phyloP scores from a whole-genome alignment of 2,113 vertebrate genomes.

The Marmota monax region DNA sequence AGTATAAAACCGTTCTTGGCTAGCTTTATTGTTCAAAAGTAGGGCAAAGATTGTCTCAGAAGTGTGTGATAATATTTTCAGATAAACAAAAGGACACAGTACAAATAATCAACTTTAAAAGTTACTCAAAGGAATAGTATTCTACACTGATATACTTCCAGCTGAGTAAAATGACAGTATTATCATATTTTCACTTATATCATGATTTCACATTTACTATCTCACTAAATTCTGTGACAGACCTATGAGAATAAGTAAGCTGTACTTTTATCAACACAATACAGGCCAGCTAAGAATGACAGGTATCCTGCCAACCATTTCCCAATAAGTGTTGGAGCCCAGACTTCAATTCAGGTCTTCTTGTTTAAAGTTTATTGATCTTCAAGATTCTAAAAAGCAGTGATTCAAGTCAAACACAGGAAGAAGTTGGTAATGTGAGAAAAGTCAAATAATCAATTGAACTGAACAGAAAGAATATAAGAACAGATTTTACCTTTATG shows the following conservation, averaged over 20 bases:
- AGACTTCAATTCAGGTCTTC: constrained; percentile 34
- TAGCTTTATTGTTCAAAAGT: constrained; percentile 61
- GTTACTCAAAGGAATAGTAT: constrained; percentile 44
- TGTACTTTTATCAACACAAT: constrained; percentile 53
- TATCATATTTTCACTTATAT: constrained; percentile 24
- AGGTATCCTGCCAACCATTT: neutral
- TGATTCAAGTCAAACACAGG: neutral
- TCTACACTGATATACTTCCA: neutral
- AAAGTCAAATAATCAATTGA: neutral
- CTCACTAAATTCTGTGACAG: constrained; percentile 40
- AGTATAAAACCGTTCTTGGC: constrained; percentile 41
- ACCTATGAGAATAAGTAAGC: neutral
- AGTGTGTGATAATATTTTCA: constrained; percentile 57
- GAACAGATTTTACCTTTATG: neutral
- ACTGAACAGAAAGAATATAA: constrained; percentile 33
- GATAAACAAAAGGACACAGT: constrained; percentile 1
- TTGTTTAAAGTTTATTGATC: constrained; percentile 46
- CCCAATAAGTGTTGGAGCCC: neutral
- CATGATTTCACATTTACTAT: constrained; percentile 37
- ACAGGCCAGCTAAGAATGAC: constrained; percentile 19
- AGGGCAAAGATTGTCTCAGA: constrained; percentile 65
- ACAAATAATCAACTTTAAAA: constrained; percentile 56
- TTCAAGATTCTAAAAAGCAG: constrained; percentile 30
- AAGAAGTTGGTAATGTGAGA: constrained; percentile 38
- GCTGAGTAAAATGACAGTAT: constrained; percentile 40